Conservation (phyloP, 92 coral and sea anemone species). For the Palythoa heliodiscus region DNA sequence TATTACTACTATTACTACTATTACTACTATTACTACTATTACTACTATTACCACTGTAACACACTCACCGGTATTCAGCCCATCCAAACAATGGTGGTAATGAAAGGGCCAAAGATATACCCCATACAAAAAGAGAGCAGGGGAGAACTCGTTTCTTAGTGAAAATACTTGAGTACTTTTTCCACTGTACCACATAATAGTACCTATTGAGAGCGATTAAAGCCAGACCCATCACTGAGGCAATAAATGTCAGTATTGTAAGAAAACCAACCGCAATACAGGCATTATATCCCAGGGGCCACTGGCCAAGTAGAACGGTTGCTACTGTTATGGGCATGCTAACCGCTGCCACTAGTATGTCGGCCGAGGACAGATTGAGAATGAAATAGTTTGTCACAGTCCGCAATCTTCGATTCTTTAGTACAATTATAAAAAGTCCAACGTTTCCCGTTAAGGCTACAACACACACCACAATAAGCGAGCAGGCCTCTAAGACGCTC, state of each 20-base stretch:
- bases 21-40: too few species aligned
- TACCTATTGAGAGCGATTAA: conserved; percentile 79
- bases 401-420: conserved; percentile 51
- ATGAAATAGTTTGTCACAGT: conserved; percentile 72
- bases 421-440: conserved; percentile 55
- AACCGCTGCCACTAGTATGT: conserved; percentile 66
- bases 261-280: conserved; percentile 66
- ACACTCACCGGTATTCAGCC: conserved; percentile 65
- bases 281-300: conserved; percentile 67
- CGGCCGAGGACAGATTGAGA: conserved; percentile 75
- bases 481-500: conserved; percentile 51
- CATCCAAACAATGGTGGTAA: conserved; percentile 83
- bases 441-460: conserved; percentile 64
- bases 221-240: conserved; percentile 82
- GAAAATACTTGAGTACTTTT: conserved; percentile 46
- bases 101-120: conserved; percentile 55
- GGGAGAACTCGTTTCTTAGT: conserved; percentile 41
- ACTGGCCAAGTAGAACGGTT: conserved; percentile 54
- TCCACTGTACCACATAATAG: conserved; percentile 81
- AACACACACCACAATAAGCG: conserved; percentile 60
- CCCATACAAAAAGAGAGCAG: conserved; percentile 58
- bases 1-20: too few species aligned
- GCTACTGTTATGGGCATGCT: conserved; percentile 76
- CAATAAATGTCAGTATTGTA: conserved; percentile 74
- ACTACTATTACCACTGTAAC: background rate